Evolutionary conservation across 2,797 vertebrate species (phyloP).

Genomic region (Betta splendens): DNA sequence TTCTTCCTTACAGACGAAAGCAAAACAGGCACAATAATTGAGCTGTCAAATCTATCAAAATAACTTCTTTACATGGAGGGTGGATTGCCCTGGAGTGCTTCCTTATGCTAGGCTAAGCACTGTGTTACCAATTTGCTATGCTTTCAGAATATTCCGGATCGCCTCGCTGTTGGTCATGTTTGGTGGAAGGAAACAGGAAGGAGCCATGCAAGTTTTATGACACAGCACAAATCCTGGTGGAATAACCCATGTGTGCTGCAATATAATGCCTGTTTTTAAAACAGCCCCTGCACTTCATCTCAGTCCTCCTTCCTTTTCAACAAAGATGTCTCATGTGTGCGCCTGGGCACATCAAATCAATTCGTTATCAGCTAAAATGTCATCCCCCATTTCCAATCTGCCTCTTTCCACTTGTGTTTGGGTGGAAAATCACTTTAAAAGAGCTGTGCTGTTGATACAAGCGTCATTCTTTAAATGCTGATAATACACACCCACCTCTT

Average conservation of each 20-base stretch:
- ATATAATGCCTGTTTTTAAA: constrained; percentile 17
- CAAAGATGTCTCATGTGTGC: neutral
- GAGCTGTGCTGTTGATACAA: constrained; percentile 18
- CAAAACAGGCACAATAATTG: constrained; percentile 74
- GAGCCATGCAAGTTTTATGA: constrained; percentile 59
- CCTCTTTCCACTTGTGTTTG: constrained; percentile 32
- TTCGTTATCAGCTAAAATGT: constrained; percentile 49
- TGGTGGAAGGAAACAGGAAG: constrained; percentile 46
- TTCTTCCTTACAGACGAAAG: constrained; percentile 56
- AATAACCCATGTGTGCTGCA: constrained; percentile 7
- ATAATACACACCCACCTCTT: constrained; percentile 35
- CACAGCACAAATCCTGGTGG: constrained; percentile 36
- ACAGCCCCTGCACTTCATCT: constrained; percentile 7
- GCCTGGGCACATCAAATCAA: constrained; percentile 24
- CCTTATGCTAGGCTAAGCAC: constrained; percentile 56
- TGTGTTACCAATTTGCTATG: constrained; percentile 60
- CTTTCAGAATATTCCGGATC: constrained; percentile 56
- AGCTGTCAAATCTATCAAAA: constrained; percentile 72
- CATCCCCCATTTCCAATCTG: constrained; percentile 40
- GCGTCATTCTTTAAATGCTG: constrained; percentile 19
- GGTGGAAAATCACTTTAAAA: constrained; percentile 25
- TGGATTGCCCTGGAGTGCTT: constrained; percentile 56
- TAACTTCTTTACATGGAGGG: constrained; percentile 48
- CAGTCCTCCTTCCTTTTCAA: constrained; percentile 28
- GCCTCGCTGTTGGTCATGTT: constrained; percentile 35